Evolutionary conservation across 2,113 vertebrate species (phyloP), one percentile per base, ranked within the genome.

Genomic region (Melospiza melodia): DNA sequence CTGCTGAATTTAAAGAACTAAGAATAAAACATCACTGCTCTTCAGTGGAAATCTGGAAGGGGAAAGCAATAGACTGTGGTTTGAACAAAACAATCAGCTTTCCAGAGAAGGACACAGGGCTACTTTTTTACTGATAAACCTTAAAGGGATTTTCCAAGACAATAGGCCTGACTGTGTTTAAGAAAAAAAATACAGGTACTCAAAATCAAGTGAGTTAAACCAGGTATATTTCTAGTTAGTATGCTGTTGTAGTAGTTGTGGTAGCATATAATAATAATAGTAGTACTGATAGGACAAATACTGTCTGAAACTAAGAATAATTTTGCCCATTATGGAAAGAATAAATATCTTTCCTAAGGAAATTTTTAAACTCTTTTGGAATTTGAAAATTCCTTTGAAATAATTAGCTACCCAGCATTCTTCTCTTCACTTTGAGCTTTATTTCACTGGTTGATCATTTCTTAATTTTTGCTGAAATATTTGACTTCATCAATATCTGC

Each of bases 1-100:
- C 92, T 87, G 49, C 80, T 93, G 93, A 93, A 94, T 96, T 90
- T 93, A 90, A 95, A 96, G 79, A 94, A 87, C 85, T 0, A 5
- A 65, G 57, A 52, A 90, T 72, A 95, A 92, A 84, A 49, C 35
- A 46, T 41, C 79, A 30, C 28, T 4, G 4, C 33, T 73, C 61
- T 77, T 88, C 73, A 51, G 61, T 68, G 57, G 25, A 61, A 84
- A 49, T 46, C 69, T 90, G 44, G 52, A 87, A 86, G 23, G 49
- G 14, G 24, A 90, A 88, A 68, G 23, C 25, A 73, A 35, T 20
- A 80, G 48, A 39, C 35, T 74, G 12, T 12, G 4, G 39, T 78
- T 48, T 78, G 44, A 93, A 62, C 24, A 81, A 81, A 84, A 82
- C 22, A 15, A 15, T 65, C 63, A 75, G 35, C 16, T 91, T 93